These are phyloP conservation scores for Peromyscus attwateri DNA, from an alignment of 2,797 vertebrate species.

Conservation along the genomic window DNA sequence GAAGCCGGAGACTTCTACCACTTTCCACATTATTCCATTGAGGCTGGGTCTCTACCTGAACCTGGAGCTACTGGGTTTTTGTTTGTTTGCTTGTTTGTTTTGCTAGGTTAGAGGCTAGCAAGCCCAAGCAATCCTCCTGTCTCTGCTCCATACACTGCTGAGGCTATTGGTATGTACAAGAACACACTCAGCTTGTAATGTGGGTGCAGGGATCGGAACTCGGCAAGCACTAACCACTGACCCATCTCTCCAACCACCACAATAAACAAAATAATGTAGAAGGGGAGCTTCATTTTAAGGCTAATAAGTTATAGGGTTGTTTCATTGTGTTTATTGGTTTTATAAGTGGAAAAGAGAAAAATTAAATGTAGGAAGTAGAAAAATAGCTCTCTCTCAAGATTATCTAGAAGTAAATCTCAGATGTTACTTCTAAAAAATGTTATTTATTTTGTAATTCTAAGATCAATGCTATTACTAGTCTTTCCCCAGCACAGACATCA, in stretches of 20 bases:
- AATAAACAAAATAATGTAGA: not conserved
- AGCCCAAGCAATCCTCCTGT: not conserved
- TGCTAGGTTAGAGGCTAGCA: not conserved
- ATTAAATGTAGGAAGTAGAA: conserved; percentile 57
- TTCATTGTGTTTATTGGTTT: conserved; percentile 32
- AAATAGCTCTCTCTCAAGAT: not conserved
- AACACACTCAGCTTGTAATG: not conserved
- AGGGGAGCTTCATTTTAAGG: not conserved
- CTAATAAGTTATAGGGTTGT: not conserved
- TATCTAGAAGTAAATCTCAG: not conserved
- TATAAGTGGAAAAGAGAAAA: conserved; percentile 38
- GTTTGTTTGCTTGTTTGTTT: not conserved
- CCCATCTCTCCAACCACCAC: no score
- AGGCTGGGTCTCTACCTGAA: not conserved
- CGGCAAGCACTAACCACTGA: not conserved
- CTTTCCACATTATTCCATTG: not conserved
- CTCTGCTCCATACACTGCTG: not conserved
- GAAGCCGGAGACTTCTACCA: not conserved
- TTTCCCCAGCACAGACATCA: not conserved
- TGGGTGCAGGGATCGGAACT: not conserved
- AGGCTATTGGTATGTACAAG: not conserved
- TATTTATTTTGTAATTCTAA: not conserved
- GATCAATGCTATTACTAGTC: not conserved
- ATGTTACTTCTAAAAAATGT: not conserved
- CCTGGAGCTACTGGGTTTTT: not conserved